These are phyloP conservation scores for Menidia menidia DNA, from an alignment of 2,797 vertebrate genomes.

Conservation along the genomic window DNA sequence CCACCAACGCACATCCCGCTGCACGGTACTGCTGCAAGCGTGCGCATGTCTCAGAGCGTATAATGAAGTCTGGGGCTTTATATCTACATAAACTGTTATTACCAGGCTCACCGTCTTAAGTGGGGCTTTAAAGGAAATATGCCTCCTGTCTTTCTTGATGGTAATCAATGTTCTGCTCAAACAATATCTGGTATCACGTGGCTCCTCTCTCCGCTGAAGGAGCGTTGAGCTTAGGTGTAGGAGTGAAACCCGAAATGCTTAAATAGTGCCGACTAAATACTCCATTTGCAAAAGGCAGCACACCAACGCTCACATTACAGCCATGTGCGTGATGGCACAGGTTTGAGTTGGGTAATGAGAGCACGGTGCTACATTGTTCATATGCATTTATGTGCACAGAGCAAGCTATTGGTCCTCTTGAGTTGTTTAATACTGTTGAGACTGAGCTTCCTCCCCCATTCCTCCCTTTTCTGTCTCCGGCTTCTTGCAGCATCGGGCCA, in stretches of 20 bases:
- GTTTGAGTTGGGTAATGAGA: constrained; percentile 1
- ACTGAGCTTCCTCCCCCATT: constrained; percentile 15
- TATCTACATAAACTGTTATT: constrained; percentile 31
- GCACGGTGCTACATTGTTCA: no score
- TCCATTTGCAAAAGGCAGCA: constrained; percentile 17
- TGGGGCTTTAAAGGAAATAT: constrained; percentile 25
- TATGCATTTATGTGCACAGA: background rate
- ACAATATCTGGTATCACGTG: constrained; percentile 29
- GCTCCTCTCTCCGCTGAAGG: constrained; percentile 6
- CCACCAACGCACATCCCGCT: background rate
- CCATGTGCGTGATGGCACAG: constrained; percentile 1
- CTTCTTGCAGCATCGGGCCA: constrained; percentile 88
- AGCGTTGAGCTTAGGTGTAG: constrained; percentile 21
- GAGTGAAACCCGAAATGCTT: constrained; percentile 16
- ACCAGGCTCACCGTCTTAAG: constrained; percentile 21
- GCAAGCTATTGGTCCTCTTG: background rate
- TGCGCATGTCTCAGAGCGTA: constrained; percentile 2
- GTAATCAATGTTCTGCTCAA: constrained; percentile 21
- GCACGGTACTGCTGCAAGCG: background rate
- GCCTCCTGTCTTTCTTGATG: constrained; percentile 16
- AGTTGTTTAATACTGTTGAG: constrained; percentile 2
- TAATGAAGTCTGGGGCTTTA: constrained; percentile 15
- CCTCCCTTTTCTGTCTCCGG: constrained; percentile 3
- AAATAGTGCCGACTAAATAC: constrained; percentile 9
- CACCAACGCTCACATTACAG: constrained; percentile 6